phyloP scores from a whole-genome alignment of 2,888 invertebrate species.

The Phaedon cochleariae region DNA sequence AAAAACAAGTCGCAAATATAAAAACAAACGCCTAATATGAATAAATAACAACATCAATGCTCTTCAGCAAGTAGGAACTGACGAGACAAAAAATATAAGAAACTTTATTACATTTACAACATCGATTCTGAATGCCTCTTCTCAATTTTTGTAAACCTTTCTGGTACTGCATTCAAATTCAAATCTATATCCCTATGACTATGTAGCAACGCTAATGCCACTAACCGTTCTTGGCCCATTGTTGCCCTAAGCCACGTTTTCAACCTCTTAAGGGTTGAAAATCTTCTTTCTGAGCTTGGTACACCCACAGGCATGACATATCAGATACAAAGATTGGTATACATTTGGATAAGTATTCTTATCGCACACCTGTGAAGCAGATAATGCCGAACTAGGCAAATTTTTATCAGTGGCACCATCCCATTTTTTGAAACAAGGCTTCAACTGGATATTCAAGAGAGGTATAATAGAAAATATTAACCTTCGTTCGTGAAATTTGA shows the following conservation, averaged over 20 bases:
- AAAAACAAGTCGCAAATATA: constrained; percentile 1
- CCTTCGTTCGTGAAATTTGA: background rate
- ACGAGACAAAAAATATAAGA: background rate
- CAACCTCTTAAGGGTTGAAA: no score
- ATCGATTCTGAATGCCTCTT: background rate
- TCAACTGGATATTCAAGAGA: constrained; percentile 3
- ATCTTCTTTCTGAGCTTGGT: constrained; percentile 3
- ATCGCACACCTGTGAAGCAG: background rate
- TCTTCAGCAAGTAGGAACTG: background rate
- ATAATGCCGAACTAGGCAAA: background rate
- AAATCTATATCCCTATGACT: constrained; percentile 5
- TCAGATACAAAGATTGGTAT: background rate
- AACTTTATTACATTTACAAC: background rate
- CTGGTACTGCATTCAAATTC: background rate
- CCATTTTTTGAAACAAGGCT: constrained; percentile 4
- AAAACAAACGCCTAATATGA: background rate
- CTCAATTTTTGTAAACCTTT: constrained; percentile 1
- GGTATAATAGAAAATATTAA: background rate
- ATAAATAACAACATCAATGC: background rate
- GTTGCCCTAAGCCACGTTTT: no score
- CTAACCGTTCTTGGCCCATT: constrained; percentile 3
- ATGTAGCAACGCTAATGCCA: constrained; percentile 9
- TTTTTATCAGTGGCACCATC: background rate
- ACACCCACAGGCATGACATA: constrained; percentile 7
- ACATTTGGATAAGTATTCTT: constrained; percentile 7